Evolutionary conservation across 2,888 invertebrate species (phyloP).

Genomic region (Panopea generosa): DNA sequence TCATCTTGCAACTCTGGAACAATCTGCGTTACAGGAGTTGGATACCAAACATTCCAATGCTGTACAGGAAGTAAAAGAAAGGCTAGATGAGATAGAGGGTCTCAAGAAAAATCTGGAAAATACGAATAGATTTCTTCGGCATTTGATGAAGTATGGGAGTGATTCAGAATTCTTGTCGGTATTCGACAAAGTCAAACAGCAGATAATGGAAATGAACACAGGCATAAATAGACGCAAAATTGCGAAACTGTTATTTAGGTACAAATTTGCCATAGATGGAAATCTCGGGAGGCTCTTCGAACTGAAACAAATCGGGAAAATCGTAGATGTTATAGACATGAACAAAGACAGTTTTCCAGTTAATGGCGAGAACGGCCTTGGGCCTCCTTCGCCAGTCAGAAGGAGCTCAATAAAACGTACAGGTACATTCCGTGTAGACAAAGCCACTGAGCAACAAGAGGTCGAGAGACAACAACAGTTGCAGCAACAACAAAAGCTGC

Average conservation of each 20-base stretch:
- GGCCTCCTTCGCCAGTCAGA: constrained; percentile 47
- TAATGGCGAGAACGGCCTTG: constrained; percentile 62
- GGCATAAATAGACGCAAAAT: constrained; percentile 65
- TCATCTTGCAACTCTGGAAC: constrained; percentile 62
- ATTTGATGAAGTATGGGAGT: constrained; percentile 68
- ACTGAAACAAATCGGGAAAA: constrained; percentile 63
- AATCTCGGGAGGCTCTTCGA: constrained; percentile 61
- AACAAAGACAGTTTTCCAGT: constrained; percentile 65
- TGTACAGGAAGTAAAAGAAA: constrained; percentile 57
- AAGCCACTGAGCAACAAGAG: constrained; percentile 34
- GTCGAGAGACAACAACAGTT: constrained; percentile 20
- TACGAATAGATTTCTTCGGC: constrained; percentile 64
- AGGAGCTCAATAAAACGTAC: constrained; percentile 65
- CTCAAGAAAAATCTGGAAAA: constrained; percentile 69
- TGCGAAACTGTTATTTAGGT: constrained; percentile 64
- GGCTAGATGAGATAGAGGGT: constrained; percentile 65
- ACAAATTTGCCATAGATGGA: constrained; percentile 65
- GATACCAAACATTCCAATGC: constrained; percentile 65
- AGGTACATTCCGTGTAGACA: constrained; percentile 71
- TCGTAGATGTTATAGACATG: constrained; percentile 69
- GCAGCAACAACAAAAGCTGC: constrained; percentile 12
- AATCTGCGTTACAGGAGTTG: constrained; percentile 57
- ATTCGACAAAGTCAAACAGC: constrained; percentile 67
- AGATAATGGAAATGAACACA: constrained; percentile 69
- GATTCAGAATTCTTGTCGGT: constrained; percentile 70